A percentile compares a stretch with the other conserved stretches of the same genome.
Evolutionary conservation across 2,888 invertebrate species (phyloP).

Genomic region (Epirrhoe alternata): DNA sequence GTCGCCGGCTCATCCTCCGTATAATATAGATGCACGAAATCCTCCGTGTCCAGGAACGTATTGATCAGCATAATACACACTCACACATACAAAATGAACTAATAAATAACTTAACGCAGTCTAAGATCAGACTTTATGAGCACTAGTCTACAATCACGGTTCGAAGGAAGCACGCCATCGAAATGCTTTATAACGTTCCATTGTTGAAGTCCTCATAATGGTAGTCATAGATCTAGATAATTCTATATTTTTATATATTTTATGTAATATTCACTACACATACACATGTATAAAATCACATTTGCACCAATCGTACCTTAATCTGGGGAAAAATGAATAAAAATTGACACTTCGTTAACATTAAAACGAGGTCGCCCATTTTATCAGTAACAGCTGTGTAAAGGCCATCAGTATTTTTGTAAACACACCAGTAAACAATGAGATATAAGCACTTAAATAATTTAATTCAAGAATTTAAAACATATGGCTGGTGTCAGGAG

Average conservation of each 20-base stretch:
- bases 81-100: conserved; percentile 64
- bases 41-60: conserved; percentile 83
- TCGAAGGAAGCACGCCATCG: conserved; percentile 73
- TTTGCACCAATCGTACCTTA: conserved; percentile 68
- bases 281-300: conserved; percentile 79
- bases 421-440: conserved; percentile 9
- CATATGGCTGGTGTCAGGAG: neutral
- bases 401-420: conserved; percentile 39
- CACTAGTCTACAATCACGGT: conserved; percentile 65
- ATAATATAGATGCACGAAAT: conserved; percentile 83
- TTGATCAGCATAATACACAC: conserved; percentile 82
- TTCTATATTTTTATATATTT: conserved; percentile 61
- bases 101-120: conserved; percentile 75
- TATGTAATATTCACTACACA: conserved; percentile 64
- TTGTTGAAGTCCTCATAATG: conserved; percentile 57
- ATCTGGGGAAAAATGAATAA: conserved; percentile 56
- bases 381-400: conserved; percentile 48
- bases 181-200: conserved; percentile 74
- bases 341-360: conserved; percentile 36
- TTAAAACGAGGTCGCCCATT: conserved; percentile 46
- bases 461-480: neutral
- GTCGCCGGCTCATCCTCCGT: conserved; percentile 78
- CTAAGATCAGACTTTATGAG: conserved; percentile 73
- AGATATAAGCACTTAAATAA: neutral
- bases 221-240: conserved; percentile 54